Evolutionary conservation across 1,140 invertebrate genomes (phyloP).

Genomic region (Drosophila malerkotliana): DNA sequence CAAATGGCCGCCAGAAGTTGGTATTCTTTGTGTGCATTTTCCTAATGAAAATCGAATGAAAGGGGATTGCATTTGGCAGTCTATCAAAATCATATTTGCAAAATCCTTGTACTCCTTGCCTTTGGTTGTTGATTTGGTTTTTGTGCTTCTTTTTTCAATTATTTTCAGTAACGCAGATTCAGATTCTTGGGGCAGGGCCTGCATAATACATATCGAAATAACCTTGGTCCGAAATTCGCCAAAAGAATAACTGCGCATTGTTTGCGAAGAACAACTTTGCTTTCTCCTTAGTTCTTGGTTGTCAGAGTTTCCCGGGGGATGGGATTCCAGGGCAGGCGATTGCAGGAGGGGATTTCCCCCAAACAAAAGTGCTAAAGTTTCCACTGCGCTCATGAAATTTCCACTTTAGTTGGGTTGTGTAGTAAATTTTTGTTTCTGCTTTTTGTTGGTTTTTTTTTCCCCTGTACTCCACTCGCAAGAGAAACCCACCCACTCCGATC

Average conservation of each 20-base stretch:
- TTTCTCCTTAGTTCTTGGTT: constrained; percentile 50
- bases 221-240: constrained; percentile 76
- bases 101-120: neutral
- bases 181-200: constrained; percentile 17
- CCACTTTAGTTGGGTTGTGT: constrained; percentile 75
- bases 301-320: constrained; percentile 30
- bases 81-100: constrained; percentile 60
- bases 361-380: constrained; percentile 74
- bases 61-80: constrained; percentile 9
- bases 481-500: neutral
- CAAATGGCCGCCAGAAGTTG: constrained; percentile 5
- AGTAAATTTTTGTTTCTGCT: constrained; percentile 62
- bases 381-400: constrained; percentile 76
- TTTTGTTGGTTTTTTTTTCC: constrained; percentile 30
- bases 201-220: constrained; percentile 75
- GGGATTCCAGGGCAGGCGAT: neutral
- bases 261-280: constrained; percentile 76
- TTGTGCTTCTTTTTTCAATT: constrained; percentile 4
- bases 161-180: constrained; percentile 53
- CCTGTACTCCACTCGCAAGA: neutral
- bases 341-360: neutral
- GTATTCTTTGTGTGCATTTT: constrained; percentile 45
- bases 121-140: constrained; percentile 9
- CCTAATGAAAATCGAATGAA: constrained; percentile 46
- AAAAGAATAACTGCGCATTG: constrained; percentile 79